These are phyloP conservation scores for Myotis myotis DNA, from an alignment of 2,797 vertebrate genomes.

Conservation along the genomic window DNA sequence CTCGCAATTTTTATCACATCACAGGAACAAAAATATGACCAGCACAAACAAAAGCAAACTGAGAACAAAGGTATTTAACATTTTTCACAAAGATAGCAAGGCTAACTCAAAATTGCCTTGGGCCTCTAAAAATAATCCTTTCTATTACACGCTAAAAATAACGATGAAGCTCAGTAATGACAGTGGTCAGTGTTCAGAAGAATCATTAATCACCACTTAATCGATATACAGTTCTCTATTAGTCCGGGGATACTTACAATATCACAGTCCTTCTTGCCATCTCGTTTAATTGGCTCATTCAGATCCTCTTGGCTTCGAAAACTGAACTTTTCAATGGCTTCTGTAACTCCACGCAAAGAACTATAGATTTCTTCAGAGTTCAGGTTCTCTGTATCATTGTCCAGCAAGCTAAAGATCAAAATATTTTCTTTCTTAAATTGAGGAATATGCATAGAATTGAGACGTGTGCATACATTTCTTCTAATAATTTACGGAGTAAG, in stretches of 20 bases:
- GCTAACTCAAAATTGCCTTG: neutral
- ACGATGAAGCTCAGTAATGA: neutral
- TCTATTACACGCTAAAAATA: neutral
- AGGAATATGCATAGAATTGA: neutral
- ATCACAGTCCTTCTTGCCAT: conserved; percentile 94
- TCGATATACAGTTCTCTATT: neutral
- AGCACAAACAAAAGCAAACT: neutral
- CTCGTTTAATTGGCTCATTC: conserved; percentile 94
- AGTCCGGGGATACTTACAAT: conserved; percentile 86
- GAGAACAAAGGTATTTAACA: neutral
- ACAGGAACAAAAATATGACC: neutral
- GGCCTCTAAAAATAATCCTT: neutral
- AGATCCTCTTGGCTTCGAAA: conserved; percentile 98
- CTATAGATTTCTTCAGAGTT: conserved; percentile 99
- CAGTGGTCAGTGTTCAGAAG: neutral
- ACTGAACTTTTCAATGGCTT: conserved; percentile 98
- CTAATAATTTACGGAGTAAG: conserved; percentile 41
- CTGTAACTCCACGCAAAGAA: conserved; percentile 97
- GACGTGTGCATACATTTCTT: conserved; percentile 57
- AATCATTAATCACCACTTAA: neutral
- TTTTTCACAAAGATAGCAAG: neutral
- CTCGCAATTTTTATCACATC: neutral
- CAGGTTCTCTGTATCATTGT: conserved; percentile 98
- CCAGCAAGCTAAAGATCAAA: conserved; percentile 92
- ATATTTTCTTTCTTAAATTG: conserved; percentile 76